Base-by-base conservation (phyloP, 2,797 vertebrate species). In the Falco peregrinus region DNA sequence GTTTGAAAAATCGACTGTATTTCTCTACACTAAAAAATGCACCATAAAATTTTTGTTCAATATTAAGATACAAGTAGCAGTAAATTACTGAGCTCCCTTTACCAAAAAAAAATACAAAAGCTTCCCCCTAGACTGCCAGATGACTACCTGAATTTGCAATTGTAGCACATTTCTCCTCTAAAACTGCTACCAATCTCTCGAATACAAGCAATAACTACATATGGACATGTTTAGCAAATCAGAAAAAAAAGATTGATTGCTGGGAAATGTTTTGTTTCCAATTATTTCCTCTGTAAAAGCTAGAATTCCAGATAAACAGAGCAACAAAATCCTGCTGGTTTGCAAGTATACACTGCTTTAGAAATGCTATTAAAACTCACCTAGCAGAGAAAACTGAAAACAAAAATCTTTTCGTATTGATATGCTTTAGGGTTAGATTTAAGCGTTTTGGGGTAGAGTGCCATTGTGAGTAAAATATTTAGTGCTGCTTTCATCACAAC, bases 141-240 rank as follows among this genome's bases (percentile, higher is more conserved):
- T 76, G 69, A 70, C 93, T 94, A 82, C 93, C 68, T 91, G 89
- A 91, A 91, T 95, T 92, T 94, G 50, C 51, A 68, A 15, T 47
- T 90, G 59, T 75, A 88, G 59, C 13, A 13, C 89, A 82, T 86
- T 92, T 84, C 51, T 92, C 21, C 59, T 86, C 56, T 81, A 71
- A 87, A 97, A 96, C 76, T 91, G 59, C 79, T 94, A 86, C 93
- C 74, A 74, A 4, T 93, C 73, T 94, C 83, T 71, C 54, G 89
- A 90, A 96, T 70, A 61, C 51, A 90, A 81, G 60, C 50, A 87
- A 77, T 88, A 70, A 75, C 71, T 93, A 69, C 95, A 82, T 94
- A 83, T 87, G 90, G 35, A 76, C 45, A 65, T 84, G 78, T 89
- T 96, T 93, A 96, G 61, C 59, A 96, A 95, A 92, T 95, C 84